phyloP scores from a whole-genome alignment of 1,140 invertebrate species.

The Paralvinella palmiformis region DNA sequence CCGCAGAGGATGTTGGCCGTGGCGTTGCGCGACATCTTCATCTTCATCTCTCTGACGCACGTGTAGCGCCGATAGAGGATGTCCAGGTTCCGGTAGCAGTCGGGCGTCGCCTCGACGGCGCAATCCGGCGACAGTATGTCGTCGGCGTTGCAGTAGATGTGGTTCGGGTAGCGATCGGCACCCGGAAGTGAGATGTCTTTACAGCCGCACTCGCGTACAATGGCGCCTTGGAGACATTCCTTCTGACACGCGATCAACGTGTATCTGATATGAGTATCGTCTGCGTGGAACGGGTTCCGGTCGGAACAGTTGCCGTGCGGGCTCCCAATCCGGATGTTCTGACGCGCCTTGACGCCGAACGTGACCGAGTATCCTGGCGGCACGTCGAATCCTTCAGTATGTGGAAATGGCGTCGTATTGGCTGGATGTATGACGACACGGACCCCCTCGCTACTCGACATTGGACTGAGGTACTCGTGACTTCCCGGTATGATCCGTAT shows the following conservation, averaged over 20 bases:
- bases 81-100: neutral
- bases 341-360: slow-evolving; percentile 10
- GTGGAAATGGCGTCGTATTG: slow-evolving; percentile 14
- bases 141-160: slow-evolving; percentile 8
- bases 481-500: slow-evolving; percentile 11
- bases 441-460: slow-evolving; percentile 17
- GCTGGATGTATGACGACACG: slow-evolving; percentile 14
- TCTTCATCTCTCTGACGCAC: neutral
- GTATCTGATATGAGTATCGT: neutral
- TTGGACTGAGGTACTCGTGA: slow-evolving; percentile 13
- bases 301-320: slow-evolving; percentile 15
- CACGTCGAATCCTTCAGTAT: slow-evolving; percentile 17
- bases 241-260: slow-evolving; percentile 15
- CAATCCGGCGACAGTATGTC: neutral
- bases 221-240: slow-evolving; percentile 6
- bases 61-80: neutral
- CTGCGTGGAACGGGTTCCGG: slow-evolving; percentile 8
- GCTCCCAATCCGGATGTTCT: slow-evolving; percentile 13
- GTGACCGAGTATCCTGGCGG: slow-evolving; percentile 11
- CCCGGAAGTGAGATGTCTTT: slow-evolving; percentile 17
- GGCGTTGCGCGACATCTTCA: neutral
- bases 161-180: slow-evolving; percentile 1
- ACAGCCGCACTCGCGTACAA: slow-evolving; percentile 6
- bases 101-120: neutral
- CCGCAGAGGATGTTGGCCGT: neutral